Base-by-base conservation (phyloP, 2,797 vertebrate genomes). In the Catamblyrhynchus diadema region DNA sequence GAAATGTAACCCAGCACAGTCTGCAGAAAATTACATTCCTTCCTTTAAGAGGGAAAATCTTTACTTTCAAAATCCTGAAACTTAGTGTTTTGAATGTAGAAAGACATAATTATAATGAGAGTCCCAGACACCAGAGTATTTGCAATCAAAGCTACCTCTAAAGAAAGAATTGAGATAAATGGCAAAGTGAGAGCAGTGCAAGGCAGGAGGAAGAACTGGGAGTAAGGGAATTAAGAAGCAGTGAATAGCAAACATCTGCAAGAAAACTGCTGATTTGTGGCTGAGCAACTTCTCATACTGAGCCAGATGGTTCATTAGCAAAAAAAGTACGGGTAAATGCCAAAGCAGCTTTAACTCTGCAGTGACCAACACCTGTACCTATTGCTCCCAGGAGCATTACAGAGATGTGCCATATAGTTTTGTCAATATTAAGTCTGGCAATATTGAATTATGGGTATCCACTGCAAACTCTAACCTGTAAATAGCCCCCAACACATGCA, bases 171-270 rank as follows among this genome's bases (percentile, higher is more conserved):
- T 54, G 66, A 91, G 60, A 84, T 42, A 94, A 96, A 79, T 48
- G 14, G 51, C 62, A 70, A 50, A 83, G 47, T 5, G n/a, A 83
- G 24, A 91, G 41, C 45, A 54, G 30, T 57, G 30, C 4, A 0
- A 81, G 48, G 51, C 77, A 67, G 57, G 42, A 85, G 35, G 37
- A 95, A 33, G 30, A 86, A 69, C n/a, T 10, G 37, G 32, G 37
- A 83, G 33, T 53, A 84, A 80, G 41, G n/a, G 73, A 95, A 90
- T 72, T 67, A 66, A 87, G 74, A 85, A 85, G 50, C 6, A 96
- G 78, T 56, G 93, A 96, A 90, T 18, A 86, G 91, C 66, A 86
- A 91, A 89, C 95, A 95, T 86, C 88, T 96, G 82, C 89, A 96
- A 93, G 87, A 90, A 94, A 96, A 93, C 27, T 81, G 91, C 82